Percentiles rank a stretch among this genome's conserved stretches.
Conservation (phyloP, 2,797 vertebrate species). For the Neopelma chrysocephalum region DNA sequence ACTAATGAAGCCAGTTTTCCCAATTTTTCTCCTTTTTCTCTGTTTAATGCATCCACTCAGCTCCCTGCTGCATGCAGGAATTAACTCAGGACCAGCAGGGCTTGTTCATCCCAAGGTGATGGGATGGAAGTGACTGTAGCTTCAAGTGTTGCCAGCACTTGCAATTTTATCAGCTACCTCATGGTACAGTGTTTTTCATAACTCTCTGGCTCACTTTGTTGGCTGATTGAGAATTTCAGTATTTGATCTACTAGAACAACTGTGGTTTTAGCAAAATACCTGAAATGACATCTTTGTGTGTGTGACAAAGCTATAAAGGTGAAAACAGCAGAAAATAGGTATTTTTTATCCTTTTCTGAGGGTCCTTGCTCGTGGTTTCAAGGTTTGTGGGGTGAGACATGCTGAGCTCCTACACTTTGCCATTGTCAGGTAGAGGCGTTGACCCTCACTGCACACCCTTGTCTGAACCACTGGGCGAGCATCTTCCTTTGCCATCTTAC, state of each 20-base stretch:
- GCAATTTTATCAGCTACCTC: not conserved
- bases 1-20: not conserved
- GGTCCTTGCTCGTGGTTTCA: not conserved
- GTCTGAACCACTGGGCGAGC: not conserved
- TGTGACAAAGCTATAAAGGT: not conserved
- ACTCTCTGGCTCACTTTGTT: not conserved
- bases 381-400: not conserved
- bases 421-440: not conserved
- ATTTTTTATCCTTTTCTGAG: not conserved
- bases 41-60: not conserved
- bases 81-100: not conserved
- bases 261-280: not conserved
- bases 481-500: not conserved
- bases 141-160: not conserved
- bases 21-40: not conserved
- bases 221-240: not conserved
- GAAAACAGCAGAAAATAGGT: not conserved
- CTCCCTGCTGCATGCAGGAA: not conserved
- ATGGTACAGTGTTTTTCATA: not conserved
- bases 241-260: not conserved
- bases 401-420: not conserved
- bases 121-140: not conserved
- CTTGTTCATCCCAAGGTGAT: not conserved
- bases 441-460: not conserved
- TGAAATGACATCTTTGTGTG: accelerated